Percentiles rank a stretch among this genome's conserved stretches.
These are phyloP conservation scores for Aproaerema taeniolella DNA, from an alignment of 2,888 invertebrate genomes.

Conservation along the genomic window DNA sequence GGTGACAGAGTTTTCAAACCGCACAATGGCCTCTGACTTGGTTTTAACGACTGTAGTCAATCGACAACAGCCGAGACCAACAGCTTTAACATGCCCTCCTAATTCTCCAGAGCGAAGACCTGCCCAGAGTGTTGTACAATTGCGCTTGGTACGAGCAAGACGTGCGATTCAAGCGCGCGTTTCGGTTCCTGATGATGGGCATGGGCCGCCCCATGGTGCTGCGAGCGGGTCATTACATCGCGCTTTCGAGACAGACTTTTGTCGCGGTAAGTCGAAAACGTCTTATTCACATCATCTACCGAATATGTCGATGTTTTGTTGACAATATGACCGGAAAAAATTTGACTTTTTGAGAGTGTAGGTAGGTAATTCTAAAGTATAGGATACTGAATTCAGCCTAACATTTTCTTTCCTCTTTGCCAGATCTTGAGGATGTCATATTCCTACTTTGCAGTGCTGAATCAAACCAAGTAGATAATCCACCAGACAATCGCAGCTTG, in stretches of 20 bases:
- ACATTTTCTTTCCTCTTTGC: background rate
- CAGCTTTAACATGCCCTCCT: too few species aligned
- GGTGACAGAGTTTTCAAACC: too few species aligned
- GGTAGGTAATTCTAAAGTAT: background rate
- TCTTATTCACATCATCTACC: background rate
- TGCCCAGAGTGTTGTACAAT: slow-evolving; percentile 65
- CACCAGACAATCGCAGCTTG: background rate
- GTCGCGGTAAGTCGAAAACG: slow-evolving; percentile 60
- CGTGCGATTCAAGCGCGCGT: slow-evolving; percentile 49
- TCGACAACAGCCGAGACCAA: too few species aligned
- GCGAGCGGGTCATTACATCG: slow-evolving; percentile 66
- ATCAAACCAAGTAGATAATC: slow-evolving; percentile 35
- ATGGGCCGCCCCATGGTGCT: slow-evolving; percentile 55
- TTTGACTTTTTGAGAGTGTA: too few species aligned
- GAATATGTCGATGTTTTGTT: background rate
- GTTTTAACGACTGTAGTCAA: too few species aligned
- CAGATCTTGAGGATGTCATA: slow-evolving; percentile 62
- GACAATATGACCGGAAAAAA: too few species aligned
- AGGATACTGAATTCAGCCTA: too few species aligned
- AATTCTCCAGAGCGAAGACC: slow-evolving; percentile 47
- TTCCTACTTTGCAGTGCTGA: slow-evolving; percentile 59
- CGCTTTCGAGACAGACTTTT: slow-evolving; percentile 68
- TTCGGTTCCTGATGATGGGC: slow-evolving; percentile 68
- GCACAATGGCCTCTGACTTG: too few species aligned
- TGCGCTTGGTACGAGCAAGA: slow-evolving; percentile 75